Conservation (phyloP, 2,888 invertebrate genomes). For the Emmelina monodactyla region DNA sequence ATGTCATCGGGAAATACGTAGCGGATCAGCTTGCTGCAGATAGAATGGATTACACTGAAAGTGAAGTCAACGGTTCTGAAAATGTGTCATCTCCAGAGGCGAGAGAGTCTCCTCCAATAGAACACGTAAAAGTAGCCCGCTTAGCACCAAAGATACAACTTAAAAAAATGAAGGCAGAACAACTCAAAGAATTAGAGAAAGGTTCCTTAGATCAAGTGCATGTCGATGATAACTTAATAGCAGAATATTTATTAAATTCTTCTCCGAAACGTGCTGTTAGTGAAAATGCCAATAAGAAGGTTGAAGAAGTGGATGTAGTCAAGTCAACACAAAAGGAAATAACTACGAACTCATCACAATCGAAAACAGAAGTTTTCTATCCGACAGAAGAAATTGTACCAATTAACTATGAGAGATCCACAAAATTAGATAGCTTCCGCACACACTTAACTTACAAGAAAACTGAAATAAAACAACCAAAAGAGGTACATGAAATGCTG, state of each 20-base stretch:
- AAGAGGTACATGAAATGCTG: too few species aligned
- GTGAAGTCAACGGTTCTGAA: conserved; percentile 48
- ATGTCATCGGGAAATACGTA: conserved; percentile 61
- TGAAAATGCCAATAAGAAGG: background rate
- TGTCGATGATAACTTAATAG: conserved; percentile 12
- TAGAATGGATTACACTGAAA: conserved; percentile 45
- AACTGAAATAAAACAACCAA: too few species aligned
- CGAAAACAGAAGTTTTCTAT: conserved; percentile 26
- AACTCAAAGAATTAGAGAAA: conserved; percentile 26
- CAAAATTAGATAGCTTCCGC: too few species aligned
- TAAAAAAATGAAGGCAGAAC: conserved; percentile 60
- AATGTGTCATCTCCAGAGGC: conserved; percentile 41
- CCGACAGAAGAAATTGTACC: conserved; percentile 43
- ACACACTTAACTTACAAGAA: too few species aligned
- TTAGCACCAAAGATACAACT: conserved; percentile 61
- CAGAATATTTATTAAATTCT: too few species aligned
- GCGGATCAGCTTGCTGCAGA: conserved; percentile 56
- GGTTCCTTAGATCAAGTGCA: conserved; percentile 12
- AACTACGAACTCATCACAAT: background rate
- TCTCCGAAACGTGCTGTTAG: too few species aligned
- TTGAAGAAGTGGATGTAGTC: background rate
- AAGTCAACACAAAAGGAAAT: background rate
- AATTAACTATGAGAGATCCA: conserved; percentile 26
- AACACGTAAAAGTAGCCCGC: conserved; percentile 64
- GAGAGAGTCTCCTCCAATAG: conserved; percentile 47